phyloP scores from a whole-genome alignment of 2,888 invertebrate genomes.

The Latheticus oryzae region DNA sequence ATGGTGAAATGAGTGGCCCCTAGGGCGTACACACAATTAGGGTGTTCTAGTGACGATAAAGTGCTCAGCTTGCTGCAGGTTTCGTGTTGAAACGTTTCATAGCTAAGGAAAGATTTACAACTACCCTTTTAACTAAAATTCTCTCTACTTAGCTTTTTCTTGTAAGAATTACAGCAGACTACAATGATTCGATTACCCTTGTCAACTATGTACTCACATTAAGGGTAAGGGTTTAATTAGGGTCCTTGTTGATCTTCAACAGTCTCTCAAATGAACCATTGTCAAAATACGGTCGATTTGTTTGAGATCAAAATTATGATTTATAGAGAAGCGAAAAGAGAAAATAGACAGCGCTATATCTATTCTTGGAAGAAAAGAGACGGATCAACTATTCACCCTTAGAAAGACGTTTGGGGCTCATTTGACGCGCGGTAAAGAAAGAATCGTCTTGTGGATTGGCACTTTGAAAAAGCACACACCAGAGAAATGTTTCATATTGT shows the following conservation, averaged over 20 bases:
- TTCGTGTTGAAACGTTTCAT: slow-evolving; percentile 11
- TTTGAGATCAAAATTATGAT: slow-evolving; percentile 22
- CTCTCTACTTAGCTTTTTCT: neutral
- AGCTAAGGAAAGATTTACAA: slow-evolving; percentile 2
- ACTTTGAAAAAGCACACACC: too few species aligned
- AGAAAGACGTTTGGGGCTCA: neutral
- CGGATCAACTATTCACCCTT: slow-evolving; percentile 17
- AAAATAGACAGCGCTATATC: slow-evolving; percentile 1
- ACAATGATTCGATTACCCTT: slow-evolving; percentile 4
- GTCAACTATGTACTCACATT: slow-evolving; percentile 1
- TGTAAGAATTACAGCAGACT: neutral
- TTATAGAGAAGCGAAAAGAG: too few species aligned
- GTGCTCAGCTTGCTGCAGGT: slow-evolving; percentile 7
- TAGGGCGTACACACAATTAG: slow-evolving; percentile 13
- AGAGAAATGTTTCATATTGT: slow-evolving; percentile 3
- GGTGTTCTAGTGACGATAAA: slow-evolving; percentile 23
- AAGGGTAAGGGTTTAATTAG: neutral
- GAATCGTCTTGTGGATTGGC: slow-evolving; percentile 2
- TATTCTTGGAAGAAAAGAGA: slow-evolving; percentile 13
- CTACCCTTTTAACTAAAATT: slow-evolving; percentile 6
- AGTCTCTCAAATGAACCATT: slow-evolving; percentile 1
- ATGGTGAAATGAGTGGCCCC: slow-evolving; percentile 16
- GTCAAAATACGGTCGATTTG: slow-evolving; percentile 16
- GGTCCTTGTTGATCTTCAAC: slow-evolving; percentile 4
- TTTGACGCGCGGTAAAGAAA: slow-evolving; percentile 6